Base-by-base conservation (phyloP, 1,140 invertebrate genomes). In the Oncopodura yosiiana region DNA sequence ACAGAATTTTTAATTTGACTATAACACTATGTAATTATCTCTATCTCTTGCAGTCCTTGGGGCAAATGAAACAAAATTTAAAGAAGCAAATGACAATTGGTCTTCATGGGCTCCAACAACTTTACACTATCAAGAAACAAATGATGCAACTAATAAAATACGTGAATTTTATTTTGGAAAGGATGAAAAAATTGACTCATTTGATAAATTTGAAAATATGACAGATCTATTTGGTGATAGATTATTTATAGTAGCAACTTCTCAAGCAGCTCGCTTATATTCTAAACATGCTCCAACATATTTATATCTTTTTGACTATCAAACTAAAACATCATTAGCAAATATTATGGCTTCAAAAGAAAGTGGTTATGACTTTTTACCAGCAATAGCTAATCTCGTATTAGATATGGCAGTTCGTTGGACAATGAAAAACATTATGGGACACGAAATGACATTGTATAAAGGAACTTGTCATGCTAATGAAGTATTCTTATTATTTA, bases 101-200 rank as follows among this genome's bases (percentile, higher is more conserved):
- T n/a, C n/a, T n/a, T n/a, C n/a, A n/a, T n/a, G n/a, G n/a, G n/a
- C n/a, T n/a, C n/a, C n/a, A n/a, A n/a, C n/a, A n/a, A n/a, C n/a
- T n/a, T n/a, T n/a, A n/a, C n/a, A n/a, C n/a, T n/a, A n/a, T n/a
- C n/a, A n/a, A n/a, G n/a, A n/a, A n/a, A n/a, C n/a, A n/a, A n/a
- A n/a, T n/a, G n/a, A n/a, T n/a, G n/a, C n/a, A n/a, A n/a, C n/a
- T n/a, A n/a, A 27, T 3, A 38, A 37, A 39, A 19, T 58, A n/a
- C 14, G 29, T 26, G 50, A 58, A 8, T 58, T 58, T 37, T 58
- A 58, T 19, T 53, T 58, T 30, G 51, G 41, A 32, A 57, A 37
- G 18, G 29, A 8, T 18, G n/a, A 38, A 38, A 21, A 37, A 6
- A 6, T 36, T 3, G 43, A 53, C 4, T 27, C 27, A 14, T 19